Conservation (phyloP, 2,797 vertebrate species). For the Orientallactaga sibirica region DNA sequence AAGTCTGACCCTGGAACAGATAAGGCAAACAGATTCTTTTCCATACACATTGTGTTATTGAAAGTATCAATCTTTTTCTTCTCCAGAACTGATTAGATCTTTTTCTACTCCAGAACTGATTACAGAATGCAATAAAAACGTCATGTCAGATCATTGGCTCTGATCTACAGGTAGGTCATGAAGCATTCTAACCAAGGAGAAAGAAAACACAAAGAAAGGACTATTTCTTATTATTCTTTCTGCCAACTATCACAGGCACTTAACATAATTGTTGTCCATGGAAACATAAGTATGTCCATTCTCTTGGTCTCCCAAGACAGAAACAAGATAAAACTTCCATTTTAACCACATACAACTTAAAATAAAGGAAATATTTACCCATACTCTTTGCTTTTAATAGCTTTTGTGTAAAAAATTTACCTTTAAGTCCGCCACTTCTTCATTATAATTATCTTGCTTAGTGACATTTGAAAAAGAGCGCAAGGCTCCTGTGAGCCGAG, state of each 20-base stretch:
- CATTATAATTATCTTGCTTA: conserved; percentile 93
- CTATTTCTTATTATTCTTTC: conserved; percentile 17
- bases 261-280: not conserved
- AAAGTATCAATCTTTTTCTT: conserved; percentile 30
- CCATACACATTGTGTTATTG: not conserved
- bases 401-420: conserved; percentile 86
- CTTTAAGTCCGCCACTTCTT: conserved; percentile 93
- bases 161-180: conserved; percentile 47
- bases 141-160: not conserved
- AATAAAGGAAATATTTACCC: conserved; percentile 34
- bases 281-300: not conserved
- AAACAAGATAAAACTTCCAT: conserved; percentile 63
- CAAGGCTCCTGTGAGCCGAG: conserved; percentile 96
- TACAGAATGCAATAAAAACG: conserved; percentile 20
- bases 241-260: not conserved
- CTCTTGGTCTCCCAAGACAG: not conserved
- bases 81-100: conserved; percentile 18
- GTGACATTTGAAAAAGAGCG: conserved; percentile 97
- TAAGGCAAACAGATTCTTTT: not conserved
- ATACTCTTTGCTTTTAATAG: conserved; percentile 30
- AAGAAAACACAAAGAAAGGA: conserved; percentile 24
- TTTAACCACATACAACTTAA: conserved; percentile 59
- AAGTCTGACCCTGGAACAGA: not conserved
- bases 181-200: conserved; percentile 31
- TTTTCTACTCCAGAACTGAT: not conserved